These are phyloP conservation scores for Chondrosia reniformis DNA, from an alignment of 37 sponge, comb jelly and placozoan species.

Conservation along the genomic window DNA sequence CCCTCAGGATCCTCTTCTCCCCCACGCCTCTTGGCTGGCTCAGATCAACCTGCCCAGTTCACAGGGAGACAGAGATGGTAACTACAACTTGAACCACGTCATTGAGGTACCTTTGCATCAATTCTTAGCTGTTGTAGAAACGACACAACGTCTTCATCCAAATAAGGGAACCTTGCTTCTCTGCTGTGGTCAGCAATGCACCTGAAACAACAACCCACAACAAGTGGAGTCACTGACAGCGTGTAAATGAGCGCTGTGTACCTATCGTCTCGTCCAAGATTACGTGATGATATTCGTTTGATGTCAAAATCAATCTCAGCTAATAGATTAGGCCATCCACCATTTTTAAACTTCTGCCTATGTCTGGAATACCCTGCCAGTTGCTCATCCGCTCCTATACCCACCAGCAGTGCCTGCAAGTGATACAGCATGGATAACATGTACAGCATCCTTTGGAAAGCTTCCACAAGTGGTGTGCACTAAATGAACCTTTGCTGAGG, in stretches of 20 bases:
- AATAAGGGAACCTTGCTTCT: slow-evolving; percentile 91
- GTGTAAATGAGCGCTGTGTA: slow-evolving; percentile 5
- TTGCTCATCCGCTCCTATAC: slow-evolving; percentile 94
- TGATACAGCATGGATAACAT: background rate
- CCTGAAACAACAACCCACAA: slow-evolving; percentile 38
- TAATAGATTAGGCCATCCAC: slow-evolving; percentile 70
- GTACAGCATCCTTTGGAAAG: background rate
- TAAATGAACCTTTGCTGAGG: slow-evolving; percentile 8
- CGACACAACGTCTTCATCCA: slow-evolving; percentile 91
- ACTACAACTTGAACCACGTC: background rate
- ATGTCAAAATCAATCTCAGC: slow-evolving; percentile 82
- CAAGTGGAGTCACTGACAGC: no score
- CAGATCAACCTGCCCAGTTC: slow-evolving; percentile 92
- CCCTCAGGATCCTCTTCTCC: slow-evolving; percentile 87
- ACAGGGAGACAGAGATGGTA: no score
- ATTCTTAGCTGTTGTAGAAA: slow-evolving; percentile 78
- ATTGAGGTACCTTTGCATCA: slow-evolving; percentile 59
- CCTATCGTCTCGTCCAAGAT: slow-evolving; percentile 99
- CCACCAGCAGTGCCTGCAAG: slow-evolving; percentile 51
- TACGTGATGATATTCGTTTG: slow-evolving; percentile 81
- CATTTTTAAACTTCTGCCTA: slow-evolving; percentile 50
- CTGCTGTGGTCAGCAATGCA: slow-evolving; percentile 87
- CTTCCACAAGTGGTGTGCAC: background rate
- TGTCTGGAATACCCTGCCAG: slow-evolving; percentile 91
- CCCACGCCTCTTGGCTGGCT: slow-evolving; percentile 82